Evolutionary conservation across 2,888 invertebrate species (phyloP).

Genomic region (Spodoptera picta): DNA sequence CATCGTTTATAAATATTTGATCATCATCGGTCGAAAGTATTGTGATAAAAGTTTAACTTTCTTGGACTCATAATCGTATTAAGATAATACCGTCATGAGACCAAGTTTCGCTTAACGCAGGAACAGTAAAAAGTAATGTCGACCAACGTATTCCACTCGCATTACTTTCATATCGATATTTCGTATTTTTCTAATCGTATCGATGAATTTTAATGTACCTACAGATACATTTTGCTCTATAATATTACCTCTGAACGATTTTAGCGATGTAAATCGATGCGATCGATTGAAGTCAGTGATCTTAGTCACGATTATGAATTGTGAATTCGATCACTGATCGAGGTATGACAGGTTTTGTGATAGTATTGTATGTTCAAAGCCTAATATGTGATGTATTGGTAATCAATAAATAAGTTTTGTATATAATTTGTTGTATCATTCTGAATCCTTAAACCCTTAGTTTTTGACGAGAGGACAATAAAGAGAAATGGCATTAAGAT

Average conservation of each 20-base stretch:
- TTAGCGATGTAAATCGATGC: slow-evolving; percentile 49
- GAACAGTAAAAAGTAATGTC: slow-evolving; percentile 22
- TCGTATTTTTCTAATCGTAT: slow-evolving; percentile 6
- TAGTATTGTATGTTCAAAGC: slow-evolving; percentile 65
- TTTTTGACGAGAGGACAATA: no score
- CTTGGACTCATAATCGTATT: slow-evolving; percentile 22
- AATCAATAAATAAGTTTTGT: slow-evolving; percentile 65
- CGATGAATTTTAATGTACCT: slow-evolving; percentile 48
- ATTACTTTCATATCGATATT: slow-evolving; percentile 1
- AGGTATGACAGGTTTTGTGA: slow-evolving; percentile 65
- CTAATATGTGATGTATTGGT: slow-evolving; percentile 68
- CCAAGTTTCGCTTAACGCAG: slow-evolving; percentile 15
- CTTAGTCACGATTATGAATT: slow-evolving; percentile 78
- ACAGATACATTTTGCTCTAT: slow-evolving; percentile 37
- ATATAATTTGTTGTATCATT: slow-evolving; percentile 41
- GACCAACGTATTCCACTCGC: slow-evolving; percentile 3
- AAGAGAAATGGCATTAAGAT: no score
- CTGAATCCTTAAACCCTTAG: not conserved
- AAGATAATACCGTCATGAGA: slow-evolving; percentile 20
- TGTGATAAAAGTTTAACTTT: slow-evolving; percentile 19
- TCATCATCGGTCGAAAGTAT: slow-evolving; percentile 13
- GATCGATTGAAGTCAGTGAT: slow-evolving; percentile 68
- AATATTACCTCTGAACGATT: slow-evolving; percentile 62
- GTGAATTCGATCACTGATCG: slow-evolving; percentile 80
- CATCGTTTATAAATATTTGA: slow-evolving; percentile 23